phyloP scores from a whole-genome alignment of 53 echinoderm and acorn worm genomes.

The Arbacia lixula region DNA sequence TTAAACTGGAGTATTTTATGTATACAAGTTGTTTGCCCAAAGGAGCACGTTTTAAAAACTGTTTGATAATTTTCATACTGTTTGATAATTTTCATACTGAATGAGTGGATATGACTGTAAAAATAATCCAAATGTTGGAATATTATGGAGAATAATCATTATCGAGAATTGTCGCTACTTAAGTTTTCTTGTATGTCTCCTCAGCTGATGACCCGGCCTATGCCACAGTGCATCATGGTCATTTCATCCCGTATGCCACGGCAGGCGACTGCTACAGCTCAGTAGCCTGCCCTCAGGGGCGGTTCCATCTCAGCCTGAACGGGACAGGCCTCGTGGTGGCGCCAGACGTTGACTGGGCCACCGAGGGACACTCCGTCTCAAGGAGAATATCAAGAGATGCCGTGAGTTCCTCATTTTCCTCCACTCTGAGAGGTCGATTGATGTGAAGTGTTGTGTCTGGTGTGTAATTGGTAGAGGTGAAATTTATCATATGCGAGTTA shows the following conservation, averaged over 20 bases:
- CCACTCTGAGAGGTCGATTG: not conserved
- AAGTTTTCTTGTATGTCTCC: too few species aligned
- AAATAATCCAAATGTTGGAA: too few species aligned
- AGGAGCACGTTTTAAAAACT: too few species aligned
- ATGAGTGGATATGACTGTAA: too few species aligned
- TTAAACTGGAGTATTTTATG: too few species aligned
- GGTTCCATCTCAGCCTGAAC: conserved; percentile 82
- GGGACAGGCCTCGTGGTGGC: conserved; percentile 87
- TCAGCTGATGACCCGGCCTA: conserved; percentile 80
- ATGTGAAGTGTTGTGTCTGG: not conserved
- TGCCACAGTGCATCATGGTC: conserved; percentile 72
- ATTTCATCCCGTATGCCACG: conserved; percentile 87
- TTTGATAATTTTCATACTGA: too few species aligned
- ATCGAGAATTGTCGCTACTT: too few species aligned
- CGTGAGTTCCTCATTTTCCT: conserved; percentile 56
- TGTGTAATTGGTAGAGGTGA: too few species aligned
- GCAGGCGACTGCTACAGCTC: conserved; percentile 97
- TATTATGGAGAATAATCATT: too few species aligned
- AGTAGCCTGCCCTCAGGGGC: conserved; percentile 86
- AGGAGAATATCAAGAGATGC: conserved; percentile 74
- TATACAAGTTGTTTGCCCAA: too few species aligned
- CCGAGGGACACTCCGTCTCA: conserved; percentile 80
- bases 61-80: too few species aligned
- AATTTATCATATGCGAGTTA: too few species aligned
- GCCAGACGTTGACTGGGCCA: conserved; percentile 80